Base-by-base conservation (phyloP, 1,140 invertebrate species). In the Trialeurodes vaporariorum region DNA sequence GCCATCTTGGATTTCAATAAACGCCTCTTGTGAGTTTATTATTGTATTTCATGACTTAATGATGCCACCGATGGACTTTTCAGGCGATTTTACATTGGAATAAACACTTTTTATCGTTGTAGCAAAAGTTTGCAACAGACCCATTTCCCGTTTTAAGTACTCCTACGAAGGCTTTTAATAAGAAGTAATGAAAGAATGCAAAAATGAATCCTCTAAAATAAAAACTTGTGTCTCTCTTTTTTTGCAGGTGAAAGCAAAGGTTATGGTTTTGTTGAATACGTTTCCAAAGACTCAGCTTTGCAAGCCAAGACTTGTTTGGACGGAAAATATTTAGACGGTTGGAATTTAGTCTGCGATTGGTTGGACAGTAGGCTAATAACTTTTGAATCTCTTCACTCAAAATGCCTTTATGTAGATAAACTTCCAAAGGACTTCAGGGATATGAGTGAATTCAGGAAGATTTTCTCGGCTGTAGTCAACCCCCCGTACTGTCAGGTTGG, bases 191-290 rank as follows among this genome's bases (percentile, higher is more conserved):
- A n/a, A n/a, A n/a, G n/a, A n/a, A n/a, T n/a, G n/a, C n/a, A n/a
- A n/a, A n/a, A n/a, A n/a, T n/a, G n/a, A n/a, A n/a, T n/a, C n/a
- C n/a, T n/a, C n/a, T n/a, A n/a, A n/a, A n/a, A n/a, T n/a, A n/a
- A n/a, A n/a, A n/a, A n/a, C n/a, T n/a, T n/a, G 17, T 49, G 34
- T 9, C 27, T 69, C 25, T 34, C 25, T 69, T 23, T 49, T 34
- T 68, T 65, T 70, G 23, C 75, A 79, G 82, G 83, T 71, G 77
- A 81, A 61, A 83, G 79, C 72, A 84, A 84, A 74, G 82, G 82
- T 1, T 86, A 85, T 76, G 84, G 83, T n/a, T 81, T 85, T 72
- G 82, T 85, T 11, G 82, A 84, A 71, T 85, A 82, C 75, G 73
- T 76, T 23, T 80, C 76, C 27, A 81, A 79, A 71, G 78, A 82